Evolutionary conservation across 2,888 invertebrate species (phyloP), one percentile per base, ranked within the genome.

Genomic region (Suillia variegata): DNA sequence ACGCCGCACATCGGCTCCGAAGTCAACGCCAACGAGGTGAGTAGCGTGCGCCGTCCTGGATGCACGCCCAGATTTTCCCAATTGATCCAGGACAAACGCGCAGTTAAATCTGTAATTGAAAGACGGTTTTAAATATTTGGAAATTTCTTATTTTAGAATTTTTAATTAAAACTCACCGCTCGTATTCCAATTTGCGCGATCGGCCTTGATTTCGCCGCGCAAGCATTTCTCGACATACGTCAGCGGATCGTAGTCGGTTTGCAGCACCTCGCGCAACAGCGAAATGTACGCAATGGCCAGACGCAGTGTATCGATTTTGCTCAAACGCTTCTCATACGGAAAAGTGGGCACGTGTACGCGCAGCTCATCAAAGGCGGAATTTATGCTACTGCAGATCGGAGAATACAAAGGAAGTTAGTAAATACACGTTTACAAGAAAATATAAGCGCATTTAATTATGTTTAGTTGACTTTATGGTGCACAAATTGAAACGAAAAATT

Each of bases 271-370:
- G 66, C 96, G 85, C 13, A 99, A 87, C 52, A 99, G 85, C 1
- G 96, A 96, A 69, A 98, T 98, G 84, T 98, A 98, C 0, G 98
- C 98, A 65, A 98, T 98, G 42, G 98, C 98, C 69, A 99, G 84
- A 1, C 98, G 88, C 31, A 99, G 85, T 0, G 99, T 98, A 85
- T 99, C 99, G 74, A 99, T 99, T 85, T 99, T 99, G 75, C 97
- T 98, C 33, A 99, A 87, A 21, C 98, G 86, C 82, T 98, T 98
- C 84, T 99, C 99, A 82, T 97, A 99, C 0, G 98, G 98, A 83
- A 99, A 99, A 62, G 98, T 99, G 53, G 99, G 99, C 72, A 99
- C 98, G 85, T 97, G 97, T 70, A 93, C 92, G 58, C 98, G 88
- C 77, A 99, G 89, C 83, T 97, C 97, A 86, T 98, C 97, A 87